Evolutionary conservation across 2,888 invertebrate genomes (phyloP).

Genomic region (Metacarcinus magister): DNA sequence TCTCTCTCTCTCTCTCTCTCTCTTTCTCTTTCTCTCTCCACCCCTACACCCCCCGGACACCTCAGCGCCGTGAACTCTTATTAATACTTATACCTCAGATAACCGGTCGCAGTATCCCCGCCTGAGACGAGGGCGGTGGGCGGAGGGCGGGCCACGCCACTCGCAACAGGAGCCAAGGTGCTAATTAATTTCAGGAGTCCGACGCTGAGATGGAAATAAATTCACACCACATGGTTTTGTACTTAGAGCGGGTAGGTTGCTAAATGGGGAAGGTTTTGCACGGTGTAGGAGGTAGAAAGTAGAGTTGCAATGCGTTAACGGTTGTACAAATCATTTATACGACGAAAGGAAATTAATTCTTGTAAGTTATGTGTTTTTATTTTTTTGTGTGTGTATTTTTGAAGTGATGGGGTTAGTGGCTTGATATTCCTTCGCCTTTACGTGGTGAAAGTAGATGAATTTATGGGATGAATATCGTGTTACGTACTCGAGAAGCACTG

Average conservation of each 20-base stretch:
- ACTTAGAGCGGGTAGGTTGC: background rate
- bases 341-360: background rate
- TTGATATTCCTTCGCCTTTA: background rate
- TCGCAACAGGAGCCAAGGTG: slow-evolving; percentile 16
- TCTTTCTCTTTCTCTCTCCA: background rate
- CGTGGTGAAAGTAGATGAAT: slow-evolving; percentile 10
- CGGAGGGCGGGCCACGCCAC: background rate
- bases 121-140: background rate
- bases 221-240: slow-evolving; percentile 21
- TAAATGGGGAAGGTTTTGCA: background rate
- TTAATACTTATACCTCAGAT: background rate
- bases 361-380: background rate
- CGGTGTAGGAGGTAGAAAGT: background rate
- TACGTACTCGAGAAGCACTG: background rate
- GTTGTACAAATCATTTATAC: background rate
- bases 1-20: slow-evolving; percentile 26
- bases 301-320: background rate
- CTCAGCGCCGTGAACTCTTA: background rate
- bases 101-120: slow-evolving; percentile 11
- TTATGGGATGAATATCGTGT: background rate
- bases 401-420: background rate
- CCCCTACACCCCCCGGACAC: background rate
- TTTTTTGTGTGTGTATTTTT: background rate
- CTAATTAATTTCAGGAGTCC: slow-evolving; percentile 40
- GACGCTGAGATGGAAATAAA: slow-evolving; percentile 41